Conservation (phyloP, 1,140 invertebrate genomes). For the Heliothis subflexa region DNA sequence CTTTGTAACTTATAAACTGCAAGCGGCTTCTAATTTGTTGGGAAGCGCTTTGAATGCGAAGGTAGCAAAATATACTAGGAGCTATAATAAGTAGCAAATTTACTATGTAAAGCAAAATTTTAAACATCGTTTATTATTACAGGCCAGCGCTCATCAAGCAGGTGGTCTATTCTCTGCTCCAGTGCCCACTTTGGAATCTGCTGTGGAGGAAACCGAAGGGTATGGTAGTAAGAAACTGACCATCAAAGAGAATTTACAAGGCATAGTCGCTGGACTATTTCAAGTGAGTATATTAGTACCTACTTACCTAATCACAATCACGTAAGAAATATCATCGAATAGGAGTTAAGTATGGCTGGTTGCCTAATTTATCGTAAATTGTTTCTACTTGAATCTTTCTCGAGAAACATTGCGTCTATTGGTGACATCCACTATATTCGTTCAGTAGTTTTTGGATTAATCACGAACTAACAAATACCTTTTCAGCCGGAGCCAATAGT, state of each 20-base stretch:
- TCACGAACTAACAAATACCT: neutral
- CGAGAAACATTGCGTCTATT: too few relatives aligned
- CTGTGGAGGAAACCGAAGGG: conserved; percentile 72
- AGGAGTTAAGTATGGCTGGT: too few relatives aligned
- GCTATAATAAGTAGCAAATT: too few relatives aligned
- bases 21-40: conserved; percentile 43
- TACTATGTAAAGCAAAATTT: neutral
- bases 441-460: too few relatives aligned
- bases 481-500: conserved; percentile 88
- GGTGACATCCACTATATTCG: too few relatives aligned
- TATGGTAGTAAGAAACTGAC: conserved; percentile 72
- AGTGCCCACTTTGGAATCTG: conserved; percentile 64
- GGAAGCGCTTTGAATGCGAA: conserved; percentile 45
- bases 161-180: conserved; percentile 63
- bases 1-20: conserved; percentile 52
- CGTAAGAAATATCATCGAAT: too few relatives aligned
- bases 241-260: conserved; percentile 81
- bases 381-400: too few relatives aligned
- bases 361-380: too few relatives aligned
- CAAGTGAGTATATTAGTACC: conserved; percentile 61
- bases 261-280: conserved; percentile 80
- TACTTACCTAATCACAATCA: too few relatives aligned
- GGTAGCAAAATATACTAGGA: neutral
- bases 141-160: conserved; percentile 57
- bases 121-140: neutral